These are phyloP conservation scores for Pseudopodoces humilis DNA, from an alignment of 2,113 vertebrate species.

Conservation along the genomic window DNA sequence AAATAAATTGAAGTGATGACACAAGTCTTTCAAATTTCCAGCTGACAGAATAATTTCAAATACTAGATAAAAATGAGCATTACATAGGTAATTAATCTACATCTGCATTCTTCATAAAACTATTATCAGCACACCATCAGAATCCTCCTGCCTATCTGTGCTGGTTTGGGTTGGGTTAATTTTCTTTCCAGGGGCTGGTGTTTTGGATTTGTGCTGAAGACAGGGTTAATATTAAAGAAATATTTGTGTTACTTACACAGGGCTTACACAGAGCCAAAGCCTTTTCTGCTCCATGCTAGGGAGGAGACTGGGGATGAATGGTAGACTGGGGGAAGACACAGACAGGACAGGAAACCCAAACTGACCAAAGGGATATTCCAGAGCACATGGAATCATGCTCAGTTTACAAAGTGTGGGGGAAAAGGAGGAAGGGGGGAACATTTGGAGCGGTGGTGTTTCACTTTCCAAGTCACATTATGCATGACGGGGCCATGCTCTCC, in stretches of 20 bases:
- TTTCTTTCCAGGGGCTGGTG: neutral
- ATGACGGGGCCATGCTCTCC: accelerated
- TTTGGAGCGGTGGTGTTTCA: neutral
- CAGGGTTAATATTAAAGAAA: neutral
- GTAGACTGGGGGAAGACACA: neutral
- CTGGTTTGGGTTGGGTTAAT: neutral
- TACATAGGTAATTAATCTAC: neutral
- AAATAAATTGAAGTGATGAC: neutral
- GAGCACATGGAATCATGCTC: neutral
- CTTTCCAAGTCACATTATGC: neutral
- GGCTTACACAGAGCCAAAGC: neutral
- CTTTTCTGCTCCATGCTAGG: neutral
- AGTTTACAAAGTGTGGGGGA: neutral
- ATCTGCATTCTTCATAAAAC: neutral
- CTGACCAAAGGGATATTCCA: neutral
- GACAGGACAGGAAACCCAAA: neutral
- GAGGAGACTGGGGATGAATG: neutral
- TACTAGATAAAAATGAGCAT: neutral
- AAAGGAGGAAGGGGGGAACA: neutral
- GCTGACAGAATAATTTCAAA: neutral
- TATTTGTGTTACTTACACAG: neutral
- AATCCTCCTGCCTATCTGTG: neutral
- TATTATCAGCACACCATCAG: neutral
- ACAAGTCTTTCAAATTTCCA: neutral
- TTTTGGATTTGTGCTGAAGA: neutral